Base-by-base conservation (phyloP, 1,140 invertebrate species). In the Zaprionus taronus region DNA sequence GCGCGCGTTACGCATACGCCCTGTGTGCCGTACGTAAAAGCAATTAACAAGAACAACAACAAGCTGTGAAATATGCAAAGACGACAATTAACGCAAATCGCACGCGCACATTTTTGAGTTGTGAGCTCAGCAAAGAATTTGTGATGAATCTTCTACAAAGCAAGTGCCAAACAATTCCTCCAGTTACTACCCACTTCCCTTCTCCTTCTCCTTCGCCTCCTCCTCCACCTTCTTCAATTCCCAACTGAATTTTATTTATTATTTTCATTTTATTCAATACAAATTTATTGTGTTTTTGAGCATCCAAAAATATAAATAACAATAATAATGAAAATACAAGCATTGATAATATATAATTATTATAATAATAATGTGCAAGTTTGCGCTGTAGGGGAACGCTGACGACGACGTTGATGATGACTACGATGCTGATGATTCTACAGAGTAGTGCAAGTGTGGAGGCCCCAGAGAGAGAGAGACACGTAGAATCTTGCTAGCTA, bases 141-240 rank as follows among this genome's bases (percentile, higher is more conserved):
- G 80, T 70, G 66, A 87, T 90, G 85, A 90, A 90, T 90, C 81
- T 90, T 53, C 72, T 90, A 67, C 85, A 90, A 90, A 90, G 85
- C 85, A 90, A 90, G 85, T 89, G 81, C 55, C 72, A 51, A 56
- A 64, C n/a, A 67, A 38, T 24, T 41, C n/a, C 14, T 31, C 34
- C 24, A 70, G 22, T 53, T n/a, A 17, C 1, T n/a, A 12, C 41
- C 26, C 2, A 1, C 47, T 26, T 6, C 5, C n/a, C 9, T 28
- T 5, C 9, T 17, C 58, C 58, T 4, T 3, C 38, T 22, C 17
- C 11, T 0, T 4, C 11, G 15, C 4, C 24, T 12, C 15, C 28
- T 12, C 38, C 36, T 7, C 36, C 5, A 9, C 2, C 24, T 31
- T 7, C 24, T 17, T n/a, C 15, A n/a, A 41, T 26, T 44, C 38